phyloP scores from a whole-genome alignment of 2,797 vertebrate species.

The Melanotaenia boesemani region DNA sequence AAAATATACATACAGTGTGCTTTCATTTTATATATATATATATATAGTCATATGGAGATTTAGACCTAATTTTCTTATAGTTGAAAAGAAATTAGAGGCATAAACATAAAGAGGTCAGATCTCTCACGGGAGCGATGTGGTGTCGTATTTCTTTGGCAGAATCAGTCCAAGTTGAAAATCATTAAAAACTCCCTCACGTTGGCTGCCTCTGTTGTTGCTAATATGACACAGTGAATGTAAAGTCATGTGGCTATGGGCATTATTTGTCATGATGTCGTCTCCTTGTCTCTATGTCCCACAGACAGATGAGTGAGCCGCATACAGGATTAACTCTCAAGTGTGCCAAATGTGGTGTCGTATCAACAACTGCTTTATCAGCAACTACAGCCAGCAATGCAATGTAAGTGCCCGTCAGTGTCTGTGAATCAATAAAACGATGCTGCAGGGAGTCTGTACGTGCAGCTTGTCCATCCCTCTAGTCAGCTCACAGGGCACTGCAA shows the following conservation, averaged over 20 bases:
- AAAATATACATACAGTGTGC: constrained; percentile 55
- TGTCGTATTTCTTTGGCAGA: constrained; percentile 75
- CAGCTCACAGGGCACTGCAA: constrained; percentile 44
- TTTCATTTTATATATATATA: constrained; percentile 25
- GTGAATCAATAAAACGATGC: constrained; percentile 75
- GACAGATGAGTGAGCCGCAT: constrained; percentile 99
- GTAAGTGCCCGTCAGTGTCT: constrained; percentile 90
- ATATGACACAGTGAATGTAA: constrained; percentile 55
- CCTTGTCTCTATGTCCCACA: constrained; percentile 88
- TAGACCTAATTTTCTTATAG: constrained; percentile 55
- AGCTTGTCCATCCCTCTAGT: constrained; percentile 47
- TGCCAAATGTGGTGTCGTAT: constrained; percentile 99
- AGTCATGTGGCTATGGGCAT: constrained; percentile 58
- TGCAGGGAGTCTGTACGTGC: constrained; percentile 58
- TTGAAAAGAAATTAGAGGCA: constrained; percentile 63
- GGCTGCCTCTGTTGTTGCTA: constrained; percentile 59
- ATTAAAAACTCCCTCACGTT: constrained; percentile 66
- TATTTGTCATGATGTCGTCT: constrained; percentile 78
- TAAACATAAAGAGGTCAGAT: constrained; percentile 77
- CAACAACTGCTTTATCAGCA: constrained; percentile 99
- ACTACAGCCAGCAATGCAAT: constrained; percentile 99
- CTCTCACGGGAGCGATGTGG: constrained; percentile 62
- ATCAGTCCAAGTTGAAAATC: constrained; percentile 77
- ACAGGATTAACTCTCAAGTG: constrained; percentile 99
- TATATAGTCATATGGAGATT: constrained; percentile 54